Evolutionary conservation across 2,113 vertebrate species (phyloP).

Genomic region (Lichenostomus cassidix): DNA sequence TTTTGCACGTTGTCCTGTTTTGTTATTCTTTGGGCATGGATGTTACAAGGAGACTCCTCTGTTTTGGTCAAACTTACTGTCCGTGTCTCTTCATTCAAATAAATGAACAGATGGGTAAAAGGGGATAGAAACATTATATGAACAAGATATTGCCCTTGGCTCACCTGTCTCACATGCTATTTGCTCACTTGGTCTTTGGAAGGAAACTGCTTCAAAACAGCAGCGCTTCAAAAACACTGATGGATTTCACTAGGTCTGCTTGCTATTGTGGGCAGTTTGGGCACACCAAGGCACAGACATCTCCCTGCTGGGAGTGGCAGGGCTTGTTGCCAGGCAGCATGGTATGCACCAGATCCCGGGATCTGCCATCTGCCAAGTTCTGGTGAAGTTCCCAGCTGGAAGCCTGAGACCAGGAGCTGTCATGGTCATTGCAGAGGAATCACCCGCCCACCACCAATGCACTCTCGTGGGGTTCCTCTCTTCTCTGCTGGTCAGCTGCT

Average conservation of each 20-base stretch:
- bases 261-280: background rate
- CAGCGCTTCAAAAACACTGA: background rate
- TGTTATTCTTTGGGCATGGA: background rate
- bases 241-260: background rate
- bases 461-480: background rate
- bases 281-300: accelerated
- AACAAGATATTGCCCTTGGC: background rate
- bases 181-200: background rate
- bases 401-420: background rate
- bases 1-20: background rate
- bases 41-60: background rate
- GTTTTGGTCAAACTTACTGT: background rate
- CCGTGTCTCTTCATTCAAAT: background rate
- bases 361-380: background rate
- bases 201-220: background rate
- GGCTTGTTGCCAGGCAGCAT: background rate
- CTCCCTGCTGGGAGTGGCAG: background rate
- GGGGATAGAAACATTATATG: background rate
- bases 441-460: accelerated
- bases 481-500: background rate
- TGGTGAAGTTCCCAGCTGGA: background rate
- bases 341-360: too few species aligned
- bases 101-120: background rate
- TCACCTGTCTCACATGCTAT: background rate
- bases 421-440: background rate